These are phyloP conservation scores for Ctenoplectra terminalis DNA, from an alignment of 1,140 invertebrate species.

Conservation along the genomic window DNA sequence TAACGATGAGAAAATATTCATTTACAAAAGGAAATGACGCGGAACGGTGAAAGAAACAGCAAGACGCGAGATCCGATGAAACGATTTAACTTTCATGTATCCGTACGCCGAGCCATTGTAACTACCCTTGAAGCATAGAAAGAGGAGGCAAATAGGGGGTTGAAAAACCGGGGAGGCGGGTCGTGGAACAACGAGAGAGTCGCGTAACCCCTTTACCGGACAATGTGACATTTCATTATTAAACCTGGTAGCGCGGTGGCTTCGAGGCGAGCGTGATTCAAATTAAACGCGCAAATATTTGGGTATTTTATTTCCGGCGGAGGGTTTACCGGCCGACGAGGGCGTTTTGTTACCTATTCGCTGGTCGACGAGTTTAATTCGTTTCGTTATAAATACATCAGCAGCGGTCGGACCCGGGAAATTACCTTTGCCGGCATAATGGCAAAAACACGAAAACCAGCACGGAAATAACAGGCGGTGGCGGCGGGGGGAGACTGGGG, in stretches of 20 bases:
- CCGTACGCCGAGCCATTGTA: neutral
- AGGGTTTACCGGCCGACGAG: conserved; percentile 6
- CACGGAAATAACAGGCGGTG: conserved; percentile 38
- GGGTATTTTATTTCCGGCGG: conserved; percentile 65
- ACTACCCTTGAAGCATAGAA: conserved; percentile 10
- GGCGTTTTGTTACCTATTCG: conserved; percentile 58
- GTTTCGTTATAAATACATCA: conserved; percentile 70
- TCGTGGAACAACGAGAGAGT: conserved; percentile 17
- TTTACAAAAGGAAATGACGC: no score
- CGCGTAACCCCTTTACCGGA: conserved; percentile 67
- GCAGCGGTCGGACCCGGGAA: conserved; percentile 61
- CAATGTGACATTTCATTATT: conserved; percentile 80
- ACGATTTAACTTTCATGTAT: neutral
- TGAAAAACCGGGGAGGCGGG: neutral
- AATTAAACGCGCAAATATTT: conserved; percentile 71
- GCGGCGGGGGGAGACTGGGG: no score
- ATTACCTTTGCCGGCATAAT: conserved; percentile 65
- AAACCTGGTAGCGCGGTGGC: conserved; percentile 52
- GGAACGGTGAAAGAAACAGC: neutral
- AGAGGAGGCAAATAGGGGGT: neutral
- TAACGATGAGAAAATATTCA: no score
- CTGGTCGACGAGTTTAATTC: conserved; percentile 59
- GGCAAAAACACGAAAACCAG: conserved; percentile 50
- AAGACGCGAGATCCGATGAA: accelerated
- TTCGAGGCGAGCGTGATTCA: conserved; percentile 53